Evolutionary conservation across 1,140 invertebrate species (phyloP).

Genomic region (Cotesia glomerata): DNA sequence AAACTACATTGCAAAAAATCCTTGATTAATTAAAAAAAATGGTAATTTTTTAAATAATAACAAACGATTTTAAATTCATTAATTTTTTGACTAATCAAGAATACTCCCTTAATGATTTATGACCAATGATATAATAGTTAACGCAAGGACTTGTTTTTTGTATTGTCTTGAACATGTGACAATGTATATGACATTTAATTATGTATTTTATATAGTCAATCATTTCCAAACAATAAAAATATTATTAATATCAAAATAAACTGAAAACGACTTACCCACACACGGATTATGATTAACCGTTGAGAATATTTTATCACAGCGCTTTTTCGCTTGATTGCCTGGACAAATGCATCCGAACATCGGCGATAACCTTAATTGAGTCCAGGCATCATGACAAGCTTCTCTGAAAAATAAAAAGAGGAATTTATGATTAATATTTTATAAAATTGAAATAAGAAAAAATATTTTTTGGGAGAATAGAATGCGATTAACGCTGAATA

Average conservation of each 20-base stretch:
- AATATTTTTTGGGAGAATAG: too few relatives aligned
- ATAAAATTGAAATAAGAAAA: background rate
- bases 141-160: constrained; percentile 1
- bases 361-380: constrained; percentile 79
- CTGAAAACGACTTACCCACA: constrained; percentile 76
- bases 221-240: constrained; percentile 19
- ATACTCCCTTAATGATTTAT: constrained; percentile 2
- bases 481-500: too few relatives aligned
- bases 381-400: constrained; percentile 82
- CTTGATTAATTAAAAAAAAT: too few relatives aligned
- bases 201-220: constrained; percentile 17
- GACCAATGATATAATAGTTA: constrained; percentile 8
- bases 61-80: too few relatives aligned
- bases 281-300: constrained; percentile 90
- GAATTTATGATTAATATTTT: background rate
- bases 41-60: too few relatives aligned
- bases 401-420: constrained; percentile 68
- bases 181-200: too few relatives aligned
- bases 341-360: constrained; percentile 92
- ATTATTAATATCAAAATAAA: constrained; percentile 25
- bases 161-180: constrained; percentile 6
- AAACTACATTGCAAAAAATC: too few relatives aligned
- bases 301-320: constrained; percentile 84
- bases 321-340: constrained; percentile 84
- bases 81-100: background rate